These are phyloP conservation scores for Malthinus seriepunctatus DNA, from an alignment of 2,888 invertebrate genomes.

Conservation along the genomic window DNA sequence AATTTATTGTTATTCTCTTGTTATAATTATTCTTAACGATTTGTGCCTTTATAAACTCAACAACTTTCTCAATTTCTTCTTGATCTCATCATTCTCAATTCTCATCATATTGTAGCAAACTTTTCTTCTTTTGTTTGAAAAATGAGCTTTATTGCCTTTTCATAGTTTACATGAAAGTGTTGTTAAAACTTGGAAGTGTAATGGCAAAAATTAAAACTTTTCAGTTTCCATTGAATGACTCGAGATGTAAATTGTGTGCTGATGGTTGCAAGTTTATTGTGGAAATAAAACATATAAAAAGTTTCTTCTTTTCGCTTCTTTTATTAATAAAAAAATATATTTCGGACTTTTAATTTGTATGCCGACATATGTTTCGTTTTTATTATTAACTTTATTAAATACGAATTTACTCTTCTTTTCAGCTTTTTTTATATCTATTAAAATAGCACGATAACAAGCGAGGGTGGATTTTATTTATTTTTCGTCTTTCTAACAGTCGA, in stretches of 20 bases:
- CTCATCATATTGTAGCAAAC: too few species aligned
- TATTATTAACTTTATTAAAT: too few species aligned
- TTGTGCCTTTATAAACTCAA: too few species aligned
- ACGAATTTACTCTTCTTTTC: too few species aligned
- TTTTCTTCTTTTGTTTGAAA: too few species aligned
- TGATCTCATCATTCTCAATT: too few species aligned
- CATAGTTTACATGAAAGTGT: not conserved
- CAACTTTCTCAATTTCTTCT: too few species aligned
- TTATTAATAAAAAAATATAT: not conserved
- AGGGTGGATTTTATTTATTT: too few species aligned
- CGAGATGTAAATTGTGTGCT: not conserved
- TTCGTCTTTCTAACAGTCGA: too few species aligned
- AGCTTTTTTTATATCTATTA: too few species aligned
- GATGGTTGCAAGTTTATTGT: not conserved
- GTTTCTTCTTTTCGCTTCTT: not conserved
- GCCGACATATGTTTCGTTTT: not conserved
- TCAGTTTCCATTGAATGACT: conserved; percentile 2
- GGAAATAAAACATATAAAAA: conserved; percentile 2
- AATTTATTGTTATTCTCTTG: not conserved
- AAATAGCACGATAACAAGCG: too few species aligned
- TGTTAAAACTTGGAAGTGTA: conserved; percentile 3
- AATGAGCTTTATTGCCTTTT: not conserved
- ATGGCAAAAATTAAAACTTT: conserved; percentile 6
- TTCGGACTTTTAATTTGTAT: not conserved
- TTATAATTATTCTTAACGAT: too few species aligned